Conservation (phyloP, 2,797 vertebrate species). For the Hypotaenidia okinawae region DNA sequence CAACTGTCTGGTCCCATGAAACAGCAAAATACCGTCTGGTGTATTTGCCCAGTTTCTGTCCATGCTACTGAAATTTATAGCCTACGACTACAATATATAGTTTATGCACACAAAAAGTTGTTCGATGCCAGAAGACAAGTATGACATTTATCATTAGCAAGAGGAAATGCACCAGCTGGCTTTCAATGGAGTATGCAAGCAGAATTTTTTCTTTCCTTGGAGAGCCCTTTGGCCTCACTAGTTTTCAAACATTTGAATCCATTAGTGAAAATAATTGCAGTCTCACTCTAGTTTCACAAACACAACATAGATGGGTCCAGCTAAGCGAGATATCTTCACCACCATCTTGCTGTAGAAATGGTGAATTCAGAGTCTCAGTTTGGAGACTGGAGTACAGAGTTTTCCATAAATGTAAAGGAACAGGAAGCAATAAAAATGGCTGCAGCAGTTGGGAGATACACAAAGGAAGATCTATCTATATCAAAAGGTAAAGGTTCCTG, state of each 20-base stretch:
- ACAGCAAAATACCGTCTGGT: not conserved
- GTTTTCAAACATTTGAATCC: not conserved
- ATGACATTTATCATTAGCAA: not conserved
- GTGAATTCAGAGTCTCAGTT: not conserved
- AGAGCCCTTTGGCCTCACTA: not conserved
- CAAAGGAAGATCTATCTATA: not conserved
- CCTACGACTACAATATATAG: not conserved
- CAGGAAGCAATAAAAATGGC: not conserved
- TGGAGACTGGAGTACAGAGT: not conserved
- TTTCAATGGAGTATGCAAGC: not conserved
- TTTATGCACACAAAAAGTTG: not conserved
- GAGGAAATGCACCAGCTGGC: constrained; percentile 4
- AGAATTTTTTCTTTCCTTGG: not conserved
- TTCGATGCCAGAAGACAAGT: not conserved
- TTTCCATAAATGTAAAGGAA: not conserved
- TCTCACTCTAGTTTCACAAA: not conserved
- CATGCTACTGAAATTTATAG: not conserved
- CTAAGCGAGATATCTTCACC: not conserved
- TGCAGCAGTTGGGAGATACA: not conserved
- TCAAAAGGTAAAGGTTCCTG: not conserved
- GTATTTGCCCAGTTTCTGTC: not conserved
- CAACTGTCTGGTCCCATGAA: not conserved
- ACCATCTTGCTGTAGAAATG: not conserved
- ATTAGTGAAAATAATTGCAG: not conserved
- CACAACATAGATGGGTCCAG: not conserved